Evolutionary conservation across 2,888 invertebrate genomes (phyloP), one percentile per base, ranked within the genome.

Genomic region (Erebia palarica): DNA sequence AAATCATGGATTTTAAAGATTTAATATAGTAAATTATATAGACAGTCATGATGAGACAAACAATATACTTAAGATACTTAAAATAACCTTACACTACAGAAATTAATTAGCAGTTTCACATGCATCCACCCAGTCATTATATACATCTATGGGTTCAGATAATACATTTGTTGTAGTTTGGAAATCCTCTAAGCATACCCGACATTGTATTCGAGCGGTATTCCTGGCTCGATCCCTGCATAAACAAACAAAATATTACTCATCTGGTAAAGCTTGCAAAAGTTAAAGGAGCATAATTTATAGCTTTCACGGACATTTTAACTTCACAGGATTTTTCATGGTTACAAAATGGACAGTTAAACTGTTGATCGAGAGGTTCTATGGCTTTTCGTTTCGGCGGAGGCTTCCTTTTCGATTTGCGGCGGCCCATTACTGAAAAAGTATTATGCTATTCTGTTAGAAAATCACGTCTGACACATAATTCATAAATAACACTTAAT

Each of bases 61-160:
- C 65, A 65, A 60, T 65, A 66, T 61, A 18, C 73, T 59, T 75
- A 27, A 59, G 70, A 73, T 73, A 44, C 75, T 75, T 77, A 79
- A 75, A 77, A 76, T 76, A 27, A 58, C 18, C 57, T 58, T 58
- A 58, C 27, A 58, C 21, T 78, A 82, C 13, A 58, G 11, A 77
- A 82, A 81, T 80, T 90, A 92, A 80, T 88, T 99, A 70, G 99
- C 99, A 80, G 94, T 95, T 94, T 99, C 99, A 92, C 99, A 99
- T 0, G 99, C 99, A 94, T 99, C 99, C 73, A 99, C 99, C 99
- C 99, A 99, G 87, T 99, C 99, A 90, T 99, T 99, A 87, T 99
- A 99, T 16, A 99, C 99, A 94, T 99, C 99, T 78, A 99, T 96
- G 8, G 99, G 97, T 88, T 99, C 99, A 10, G 99, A 99, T 73